phyloP scores from a whole-genome alignment of 2,113 vertebrate species.

The Oreochromis spilurus region DNA sequence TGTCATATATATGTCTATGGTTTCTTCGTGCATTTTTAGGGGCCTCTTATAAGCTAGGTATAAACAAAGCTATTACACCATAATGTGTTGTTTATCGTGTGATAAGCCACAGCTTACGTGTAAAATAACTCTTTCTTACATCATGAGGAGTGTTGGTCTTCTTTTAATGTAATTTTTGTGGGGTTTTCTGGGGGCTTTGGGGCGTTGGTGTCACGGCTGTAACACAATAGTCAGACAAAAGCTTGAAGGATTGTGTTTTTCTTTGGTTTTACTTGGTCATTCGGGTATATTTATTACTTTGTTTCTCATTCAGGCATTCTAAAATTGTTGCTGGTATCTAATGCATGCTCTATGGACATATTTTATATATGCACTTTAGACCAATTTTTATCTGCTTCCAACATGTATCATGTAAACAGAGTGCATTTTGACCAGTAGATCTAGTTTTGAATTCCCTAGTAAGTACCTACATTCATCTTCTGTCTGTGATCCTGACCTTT shows the following conservation, averaged over 20 bases:
- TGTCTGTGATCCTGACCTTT: not conserved
- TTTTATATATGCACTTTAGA: not conserved
- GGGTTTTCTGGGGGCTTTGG: not conserved
- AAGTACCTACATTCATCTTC: not conserved
- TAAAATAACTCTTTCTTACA: not conserved
- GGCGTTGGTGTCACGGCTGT: not conserved
- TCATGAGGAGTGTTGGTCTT: not conserved
- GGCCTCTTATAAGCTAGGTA: not conserved
- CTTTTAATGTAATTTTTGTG: not conserved
- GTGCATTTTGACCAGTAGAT: not conserved
- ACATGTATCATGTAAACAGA: not conserved
- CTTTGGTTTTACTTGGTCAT: not conserved
- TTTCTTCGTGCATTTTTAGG: not conserved
- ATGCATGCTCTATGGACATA: not conserved
- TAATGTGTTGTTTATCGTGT: not conserved
- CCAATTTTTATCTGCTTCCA: not conserved
- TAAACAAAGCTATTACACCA: not conserved
- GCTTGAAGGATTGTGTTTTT: not conserved
- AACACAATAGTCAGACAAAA: not conserved
- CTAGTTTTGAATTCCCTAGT: not conserved
- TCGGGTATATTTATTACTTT: not conserved
- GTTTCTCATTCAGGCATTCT: not conserved
- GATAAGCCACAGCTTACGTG: accelerated
- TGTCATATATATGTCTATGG: not conserved
- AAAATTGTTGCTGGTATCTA: not conserved